A percentile compares a stretch with the other conserved stretches of the same genome.
phyloP scores from a whole-genome alignment of 2,113 vertebrate genomes.

The Hippoglossus stenolepis region DNA sequence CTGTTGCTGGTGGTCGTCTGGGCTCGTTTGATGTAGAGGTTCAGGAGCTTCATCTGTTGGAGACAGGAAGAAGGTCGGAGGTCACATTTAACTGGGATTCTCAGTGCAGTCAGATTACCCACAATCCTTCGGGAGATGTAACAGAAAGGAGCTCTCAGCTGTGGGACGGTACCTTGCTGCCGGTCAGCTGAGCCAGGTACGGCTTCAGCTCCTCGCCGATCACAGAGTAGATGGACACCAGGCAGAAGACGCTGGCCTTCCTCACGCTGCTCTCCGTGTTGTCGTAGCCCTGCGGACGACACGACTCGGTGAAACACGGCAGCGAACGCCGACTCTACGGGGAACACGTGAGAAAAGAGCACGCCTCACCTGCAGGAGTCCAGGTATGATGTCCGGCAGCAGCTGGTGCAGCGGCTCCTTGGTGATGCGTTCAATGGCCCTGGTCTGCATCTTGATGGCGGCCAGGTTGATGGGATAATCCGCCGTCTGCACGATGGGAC shows the following conservation, averaged over 20 bases:
- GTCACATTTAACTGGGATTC: too few relatives aligned
- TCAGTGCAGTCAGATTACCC: too few relatives aligned
- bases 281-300: slow-evolving; percentile 90
- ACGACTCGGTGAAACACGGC: background rate
- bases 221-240: slow-evolving; percentile 96
- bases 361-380: slow-evolving; percentile 89
- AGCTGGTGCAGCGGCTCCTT: slow-evolving; percentile 91
- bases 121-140: too few relatives aligned
- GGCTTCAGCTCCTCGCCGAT: slow-evolving; percentile 98
- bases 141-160: too few relatives aligned
- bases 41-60: slow-evolving; percentile 94
- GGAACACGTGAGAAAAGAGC: background rate
- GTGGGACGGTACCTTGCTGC: slow-evolving; percentile 88
- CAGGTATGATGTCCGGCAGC: slow-evolving; percentile 92
- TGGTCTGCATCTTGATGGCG: slow-evolving; percentile 98
- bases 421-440: slow-evolving; percentile 91
- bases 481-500: slow-evolving; percentile 96
- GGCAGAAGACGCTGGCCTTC: slow-evolving; percentile 97
- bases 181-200: slow-evolving; percentile 94
- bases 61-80: background rate
- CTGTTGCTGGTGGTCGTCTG: slow-evolving; percentile 98
- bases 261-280: slow-evolving; percentile 97
- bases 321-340: too few relatives aligned
- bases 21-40: slow-evolving; percentile 97
- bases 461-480: slow-evolving; percentile 97